These are phyloP conservation scores for Keiferia lycopersicella DNA, from an alignment of 2,888 invertebrate species.

Conservation along the genomic window DNA sequence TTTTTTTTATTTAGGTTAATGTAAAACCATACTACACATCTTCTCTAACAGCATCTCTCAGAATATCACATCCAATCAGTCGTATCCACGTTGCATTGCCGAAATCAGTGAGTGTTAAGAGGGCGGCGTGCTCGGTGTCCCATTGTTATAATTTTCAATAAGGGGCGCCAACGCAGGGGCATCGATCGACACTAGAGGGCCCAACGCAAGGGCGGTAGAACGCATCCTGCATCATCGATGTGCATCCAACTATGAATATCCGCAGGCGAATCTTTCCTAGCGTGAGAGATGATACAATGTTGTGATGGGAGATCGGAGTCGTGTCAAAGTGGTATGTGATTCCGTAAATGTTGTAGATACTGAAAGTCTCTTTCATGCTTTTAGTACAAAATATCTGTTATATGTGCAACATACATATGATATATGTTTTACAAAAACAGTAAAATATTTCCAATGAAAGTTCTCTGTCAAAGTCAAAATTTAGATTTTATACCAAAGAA, in stretches of 20 bases:
- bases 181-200: constrained; percentile 52
- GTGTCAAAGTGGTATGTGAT: too few relatives aligned
- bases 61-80: constrained; percentile 30
- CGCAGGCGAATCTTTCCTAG: constrained; percentile 33
- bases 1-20: background rate
- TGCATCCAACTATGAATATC: constrained; percentile 75
- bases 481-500: too few relatives aligned
- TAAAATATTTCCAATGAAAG: too few relatives aligned
- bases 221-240: constrained; percentile 56
- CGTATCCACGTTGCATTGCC: constrained; percentile 67
- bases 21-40: background rate
- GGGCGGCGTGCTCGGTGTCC: constrained; percentile 71
- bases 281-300: background rate
- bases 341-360: too few relatives aligned
- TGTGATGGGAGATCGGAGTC: background rate
- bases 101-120: constrained; percentile 81
- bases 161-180: constrained; percentile 79
- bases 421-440: too few relatives aligned
- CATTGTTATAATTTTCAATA: constrained; percentile 82
- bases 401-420: too few relatives aligned
- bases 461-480: too few relatives aligned
- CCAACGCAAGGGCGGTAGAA: constrained; percentile 38
- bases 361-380: too few relatives aligned
- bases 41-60: background rate
- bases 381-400: too few relatives aligned